Evolutionary conservation across 2,113 vertebrate genomes (phyloP), one percentile per base, ranked within the genome.

Genomic region (Notarius lentiginosus): DNA sequence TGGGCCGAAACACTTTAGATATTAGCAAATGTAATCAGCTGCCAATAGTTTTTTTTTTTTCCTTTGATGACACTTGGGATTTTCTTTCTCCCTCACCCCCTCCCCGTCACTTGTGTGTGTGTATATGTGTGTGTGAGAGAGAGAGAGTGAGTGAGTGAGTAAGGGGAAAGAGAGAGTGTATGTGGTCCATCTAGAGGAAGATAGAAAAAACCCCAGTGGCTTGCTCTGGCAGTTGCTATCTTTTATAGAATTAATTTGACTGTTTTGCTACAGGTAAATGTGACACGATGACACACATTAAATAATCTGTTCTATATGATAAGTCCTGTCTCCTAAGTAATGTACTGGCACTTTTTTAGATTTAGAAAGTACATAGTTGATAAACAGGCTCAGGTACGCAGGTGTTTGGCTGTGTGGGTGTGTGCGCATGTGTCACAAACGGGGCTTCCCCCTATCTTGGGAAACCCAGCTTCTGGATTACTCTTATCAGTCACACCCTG

Each of bases 21-120:
- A 95, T 95, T 95, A 95, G 94, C 94, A 93, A 94, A 92, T 94
- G 91, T 93, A 93, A 95, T 92, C 92, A 93, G 94, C 95, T 95
- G 85, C 93, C 93, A 93, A 93, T 94, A 93, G 41, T 61, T 84
- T 95, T 93, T 90, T 94, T 94, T 96, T 97, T 96, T 96, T 95
- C 96, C 92, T 93, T 94, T 95, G 95, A 96, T 97, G 97, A 98
- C 96, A 97, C 91, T 97, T 95, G 96, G 97, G 97, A 97, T 96
- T 97, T 98, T 98, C 96, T 92, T 88, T 91, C 90, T 34, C 93
- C 95, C 94, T 94, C 89, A 89, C 87, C 89, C 92, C 94, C 91
- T 95, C 95, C 94, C 95, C 93, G 94, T 30, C 91, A 68, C 84
- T 77, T 83, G 18, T 88, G 83, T 85, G 58, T 83, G 68, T 77